Evolutionary conservation across 2,888 invertebrate genomes (phyloP).

Genomic region (Leptinotarsa tumamoca): DNA sequence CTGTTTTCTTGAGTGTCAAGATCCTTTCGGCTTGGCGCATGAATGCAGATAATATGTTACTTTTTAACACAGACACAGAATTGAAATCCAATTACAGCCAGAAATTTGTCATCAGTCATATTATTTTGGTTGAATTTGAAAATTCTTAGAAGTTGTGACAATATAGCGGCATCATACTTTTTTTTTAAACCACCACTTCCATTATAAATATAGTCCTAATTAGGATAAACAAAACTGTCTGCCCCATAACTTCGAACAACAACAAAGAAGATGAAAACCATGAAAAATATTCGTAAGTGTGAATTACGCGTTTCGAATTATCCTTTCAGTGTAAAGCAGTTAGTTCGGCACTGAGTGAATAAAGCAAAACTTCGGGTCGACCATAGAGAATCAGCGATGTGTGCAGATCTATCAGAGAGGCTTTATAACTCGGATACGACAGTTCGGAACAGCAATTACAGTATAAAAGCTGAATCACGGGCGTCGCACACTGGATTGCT

Average conservation of each 20-base stretch:
- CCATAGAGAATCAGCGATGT: slow-evolving; percentile 51
- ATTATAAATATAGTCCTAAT: no score
- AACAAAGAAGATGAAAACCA: slow-evolving; percentile 1
- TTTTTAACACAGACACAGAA: no score
- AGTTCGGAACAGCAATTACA: slow-evolving; percentile 60
- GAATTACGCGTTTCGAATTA: slow-evolving; percentile 38
- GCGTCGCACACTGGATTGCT: slow-evolving; percentile 13
- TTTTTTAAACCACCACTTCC: no score
- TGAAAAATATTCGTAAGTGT: slow-evolving; percentile 24
- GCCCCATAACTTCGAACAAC: not conserved
- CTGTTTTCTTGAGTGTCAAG: not conserved
- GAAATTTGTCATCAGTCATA: no score
- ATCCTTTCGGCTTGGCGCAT: not conserved
- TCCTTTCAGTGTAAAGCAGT: slow-evolving; percentile 21
- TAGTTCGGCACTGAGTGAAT: slow-evolving; percentile 39
- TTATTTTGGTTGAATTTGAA: no score
- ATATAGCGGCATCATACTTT: no score
- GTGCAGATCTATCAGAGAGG: slow-evolving; percentile 52
- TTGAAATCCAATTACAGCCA: no score
- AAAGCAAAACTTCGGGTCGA: slow-evolving; percentile 33
- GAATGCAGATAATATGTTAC: no score
- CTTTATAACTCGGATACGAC: slow-evolving; percentile 60
- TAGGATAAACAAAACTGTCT: not conserved
- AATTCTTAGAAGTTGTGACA: no score
- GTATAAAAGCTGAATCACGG: slow-evolving; percentile 51